A percentile compares a stretch with the other conserved stretches of the same genome.
These are phyloP conservation scores for Papilio elwesi DNA, from an alignment of 2,888 invertebrate species.

Conservation along the genomic window DNA sequence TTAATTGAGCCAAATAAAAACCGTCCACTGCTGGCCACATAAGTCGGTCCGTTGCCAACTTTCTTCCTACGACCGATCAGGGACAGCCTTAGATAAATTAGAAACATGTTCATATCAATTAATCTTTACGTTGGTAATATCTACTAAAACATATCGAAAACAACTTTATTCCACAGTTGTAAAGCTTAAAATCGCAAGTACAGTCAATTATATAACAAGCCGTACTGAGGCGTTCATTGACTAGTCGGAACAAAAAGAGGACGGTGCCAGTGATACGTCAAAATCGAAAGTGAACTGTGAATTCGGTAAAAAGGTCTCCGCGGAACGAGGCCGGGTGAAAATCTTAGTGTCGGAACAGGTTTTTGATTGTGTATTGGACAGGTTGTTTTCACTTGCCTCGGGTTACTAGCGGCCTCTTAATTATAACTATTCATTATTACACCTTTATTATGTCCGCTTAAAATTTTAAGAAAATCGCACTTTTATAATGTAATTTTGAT, in stretches of 20 bases:
- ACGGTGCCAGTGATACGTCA: conserved; percentile 43
- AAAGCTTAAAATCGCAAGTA: conserved; percentile 7
- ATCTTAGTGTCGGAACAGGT: conserved; percentile 66
- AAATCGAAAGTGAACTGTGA: conserved; percentile 72
- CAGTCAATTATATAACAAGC: conserved; percentile 29
- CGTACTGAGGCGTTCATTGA: conserved; percentile 33
- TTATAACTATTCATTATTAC: conserved; percentile 4
- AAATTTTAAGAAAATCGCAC: not conserved
- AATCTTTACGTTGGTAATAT: not conserved
- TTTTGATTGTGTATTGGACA: conserved; percentile 70
- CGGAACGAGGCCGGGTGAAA: conserved; percentile 70
- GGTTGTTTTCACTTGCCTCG: conserved; percentile 66
- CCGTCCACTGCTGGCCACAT: too few species aligned
- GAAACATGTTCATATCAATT: not conserved
- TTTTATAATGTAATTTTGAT: not conserved
- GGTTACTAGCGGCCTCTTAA: conserved; percentile 3
- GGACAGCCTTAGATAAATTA: too few species aligned
- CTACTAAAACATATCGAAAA: not conserved
- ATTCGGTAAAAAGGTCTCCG: conserved; percentile 59
- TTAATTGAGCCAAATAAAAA: too few species aligned
- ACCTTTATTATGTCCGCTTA: not conserved
- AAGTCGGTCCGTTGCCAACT: too few species aligned
- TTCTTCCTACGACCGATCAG: too few species aligned
- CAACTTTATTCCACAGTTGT: not conserved
- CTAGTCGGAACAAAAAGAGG: conserved; percentile 28